Conservation (phyloP, 2,888 invertebrate genomes). For the Rhagium mordax region DNA sequence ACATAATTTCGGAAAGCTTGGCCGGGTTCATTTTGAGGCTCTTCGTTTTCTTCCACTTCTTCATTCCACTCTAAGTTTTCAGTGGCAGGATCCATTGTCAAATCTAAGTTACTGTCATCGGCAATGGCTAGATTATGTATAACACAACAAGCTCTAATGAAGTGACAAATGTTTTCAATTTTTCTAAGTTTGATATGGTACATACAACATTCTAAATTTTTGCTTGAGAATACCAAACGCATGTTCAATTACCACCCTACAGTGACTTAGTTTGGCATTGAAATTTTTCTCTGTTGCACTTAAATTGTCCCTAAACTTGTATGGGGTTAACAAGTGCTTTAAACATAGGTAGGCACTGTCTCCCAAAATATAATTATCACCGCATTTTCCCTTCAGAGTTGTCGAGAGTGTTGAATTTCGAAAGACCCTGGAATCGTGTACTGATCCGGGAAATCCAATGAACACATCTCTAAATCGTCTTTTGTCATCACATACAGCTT, state of each 20-base stretch:
- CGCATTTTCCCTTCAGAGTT: conserved; percentile 8
- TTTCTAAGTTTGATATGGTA: not conserved
- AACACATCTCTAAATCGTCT: conserved; percentile 29
- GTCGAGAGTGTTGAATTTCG: not conserved
- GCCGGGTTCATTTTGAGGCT: no score
- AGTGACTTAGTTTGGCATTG: not conserved
- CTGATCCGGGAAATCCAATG: conserved; percentile 18
- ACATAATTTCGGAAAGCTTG: no score
- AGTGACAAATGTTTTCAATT: not conserved
- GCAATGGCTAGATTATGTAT: no score
- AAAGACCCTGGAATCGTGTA: not conserved
- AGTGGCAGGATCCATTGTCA: no score
- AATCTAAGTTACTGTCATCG: no score
- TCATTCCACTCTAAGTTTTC: no score
- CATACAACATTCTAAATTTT: not conserved
- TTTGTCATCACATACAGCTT: conserved; percentile 30
- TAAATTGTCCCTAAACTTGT: conserved; percentile 16
- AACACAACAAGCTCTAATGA: conserved; percentile 1
- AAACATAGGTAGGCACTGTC: conserved; percentile 30
- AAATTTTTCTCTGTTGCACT: not conserved
- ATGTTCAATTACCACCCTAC: not conserved
- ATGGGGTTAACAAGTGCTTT: conserved; percentile 19
- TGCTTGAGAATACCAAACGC: not conserved
- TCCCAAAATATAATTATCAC: not conserved
- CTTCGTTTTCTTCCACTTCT: no score